A percentile compares a stretch with the other conserved stretches of the same genome.
Conservation (phyloP, 2,113 vertebrate species). For the Agapornis roseicollis region DNA sequence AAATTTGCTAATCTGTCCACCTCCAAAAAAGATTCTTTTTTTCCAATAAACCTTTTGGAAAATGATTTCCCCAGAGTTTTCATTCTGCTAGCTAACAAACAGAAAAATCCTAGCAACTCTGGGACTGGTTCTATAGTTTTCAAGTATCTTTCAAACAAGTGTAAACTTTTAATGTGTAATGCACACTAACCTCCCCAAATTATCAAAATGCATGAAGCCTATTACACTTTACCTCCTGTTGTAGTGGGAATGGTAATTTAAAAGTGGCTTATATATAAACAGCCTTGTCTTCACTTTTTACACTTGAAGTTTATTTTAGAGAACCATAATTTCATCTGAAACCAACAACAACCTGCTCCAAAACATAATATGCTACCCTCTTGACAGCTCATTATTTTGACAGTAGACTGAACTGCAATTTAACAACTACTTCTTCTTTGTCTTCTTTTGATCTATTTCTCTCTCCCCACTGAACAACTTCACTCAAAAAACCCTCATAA, state of each 20-base stretch:
- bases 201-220: not conserved
- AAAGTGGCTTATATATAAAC: not conserved
- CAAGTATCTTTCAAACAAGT: not conserved
- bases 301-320: slow-evolving; percentile 45
- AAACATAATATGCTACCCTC: not conserved
- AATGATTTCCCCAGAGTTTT: not conserved
- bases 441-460: slow-evolving; percentile 33
- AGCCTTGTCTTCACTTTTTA: not conserved
- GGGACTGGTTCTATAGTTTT: not conserved
- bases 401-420: not conserved
- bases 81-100: not conserved
- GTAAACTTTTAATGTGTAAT: not conserved
- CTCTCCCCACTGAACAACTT: not conserved
- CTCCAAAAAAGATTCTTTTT: not conserved
- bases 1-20: not conserved
- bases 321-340: slow-evolving; percentile 24
- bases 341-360: slow-evolving; percentile 5
- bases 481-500: not conserved
- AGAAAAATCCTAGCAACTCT: not conserved
- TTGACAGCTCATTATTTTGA: slow-evolving; percentile 61
- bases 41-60: not conserved
- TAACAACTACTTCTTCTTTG: not conserved
- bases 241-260: not conserved
- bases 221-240: not conserved
- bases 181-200: not conserved